phyloP scores from a whole-genome alignment of 2,888 invertebrate genomes.

The Leptinotarsa haldemani region DNA sequence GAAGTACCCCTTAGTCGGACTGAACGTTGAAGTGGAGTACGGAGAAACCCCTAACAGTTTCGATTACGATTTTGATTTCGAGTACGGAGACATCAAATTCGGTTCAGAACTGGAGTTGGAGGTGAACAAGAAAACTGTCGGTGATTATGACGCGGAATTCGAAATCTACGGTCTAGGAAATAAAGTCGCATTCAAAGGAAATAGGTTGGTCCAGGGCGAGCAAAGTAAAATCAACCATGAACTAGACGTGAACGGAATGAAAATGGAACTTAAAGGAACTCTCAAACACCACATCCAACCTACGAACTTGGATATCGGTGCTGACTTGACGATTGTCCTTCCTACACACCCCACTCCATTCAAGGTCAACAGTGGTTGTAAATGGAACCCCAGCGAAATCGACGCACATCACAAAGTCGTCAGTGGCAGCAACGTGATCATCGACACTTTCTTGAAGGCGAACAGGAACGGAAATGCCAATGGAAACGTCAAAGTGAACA shows the following conservation, averaged over 20 bases:
- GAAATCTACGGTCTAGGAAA: constrained; percentile 68
- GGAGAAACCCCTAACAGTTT: constrained; percentile 71
- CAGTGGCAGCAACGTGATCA: constrained; percentile 66
- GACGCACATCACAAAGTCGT: constrained; percentile 70
- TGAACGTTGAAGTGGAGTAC: constrained; percentile 70
- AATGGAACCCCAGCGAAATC: constrained; percentile 56
- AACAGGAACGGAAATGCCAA: constrained; percentile 64
- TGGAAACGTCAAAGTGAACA: constrained; percentile 69
- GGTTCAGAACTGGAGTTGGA: constrained; percentile 67
- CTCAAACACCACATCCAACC: constrained; percentile 70
- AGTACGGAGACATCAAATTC: constrained; percentile 72
- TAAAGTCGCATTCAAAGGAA: constrained; percentile 69
- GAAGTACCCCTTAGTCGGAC: constrained; percentile 68
- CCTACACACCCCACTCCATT: constrained; percentile 70
- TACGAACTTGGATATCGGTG: constrained; percentile 70
- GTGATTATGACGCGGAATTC: constrained; percentile 71
- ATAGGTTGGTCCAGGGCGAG: constrained; percentile 69
- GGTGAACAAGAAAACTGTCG: constrained; percentile 62
- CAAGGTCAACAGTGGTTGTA: constrained; percentile 60
- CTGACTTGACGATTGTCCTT: constrained; percentile 70
- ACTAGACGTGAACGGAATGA: constrained; percentile 72
- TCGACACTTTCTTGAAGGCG: constrained; percentile 71
- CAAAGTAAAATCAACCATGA: constrained; percentile 74
- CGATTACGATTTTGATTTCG: constrained; percentile 70
- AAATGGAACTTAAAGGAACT: constrained; percentile 72